Percentiles rank a stretch among this genome's conserved stretches.
These are phyloP conservation scores for Acanthochromis polyacanthus DNA, from an alignment of 2,113 vertebrate genomes.

Conservation along the genomic window DNA sequence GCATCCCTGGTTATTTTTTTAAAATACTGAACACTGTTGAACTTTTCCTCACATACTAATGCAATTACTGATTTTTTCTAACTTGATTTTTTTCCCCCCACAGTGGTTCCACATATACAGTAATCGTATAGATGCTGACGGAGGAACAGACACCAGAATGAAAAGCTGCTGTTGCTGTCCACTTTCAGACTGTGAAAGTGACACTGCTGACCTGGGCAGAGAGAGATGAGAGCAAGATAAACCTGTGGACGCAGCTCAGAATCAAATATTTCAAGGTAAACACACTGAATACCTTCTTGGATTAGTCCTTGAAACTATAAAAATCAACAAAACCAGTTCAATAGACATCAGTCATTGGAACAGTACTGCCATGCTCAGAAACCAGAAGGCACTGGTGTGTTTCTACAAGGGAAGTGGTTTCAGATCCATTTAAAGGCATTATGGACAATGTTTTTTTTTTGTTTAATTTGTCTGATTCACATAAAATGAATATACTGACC, in stretches of 20 bases:
- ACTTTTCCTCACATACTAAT: slow-evolving; percentile 8
- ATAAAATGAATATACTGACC: too few relatives aligned
- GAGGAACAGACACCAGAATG: slow-evolving; percentile 8
- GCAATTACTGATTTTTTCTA: slow-evolving; percentile 12
- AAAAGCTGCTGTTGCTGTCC: slow-evolving; percentile 10
- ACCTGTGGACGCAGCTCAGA: not conserved
- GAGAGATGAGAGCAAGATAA: too few relatives aligned
- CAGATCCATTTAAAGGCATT: not conserved
- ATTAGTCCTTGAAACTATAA: not conserved
- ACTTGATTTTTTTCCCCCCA: slow-evolving; percentile 16
- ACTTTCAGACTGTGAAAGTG: not conserved
- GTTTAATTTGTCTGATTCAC: too few relatives aligned
- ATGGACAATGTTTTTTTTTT: too few relatives aligned
- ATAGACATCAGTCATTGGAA: slow-evolving; percentile 10
- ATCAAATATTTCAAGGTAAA: slow-evolving; percentile 11
- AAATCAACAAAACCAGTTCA: slow-evolving; percentile 1
- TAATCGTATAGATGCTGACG: slow-evolving; percentile 6
- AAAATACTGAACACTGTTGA: not conserved
- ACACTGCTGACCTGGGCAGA: too few relatives aligned
- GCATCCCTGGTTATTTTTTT: slow-evolving; percentile 21
- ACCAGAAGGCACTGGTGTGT: not conserved
- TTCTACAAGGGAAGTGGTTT: not conserved
- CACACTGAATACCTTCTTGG: not conserved
- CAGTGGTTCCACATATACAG: slow-evolving; percentile 1
- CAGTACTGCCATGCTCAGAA: not conserved